Base-by-base conservation (phyloP, 2,113 vertebrate species). In the Mesitornis unicolor region DNA sequence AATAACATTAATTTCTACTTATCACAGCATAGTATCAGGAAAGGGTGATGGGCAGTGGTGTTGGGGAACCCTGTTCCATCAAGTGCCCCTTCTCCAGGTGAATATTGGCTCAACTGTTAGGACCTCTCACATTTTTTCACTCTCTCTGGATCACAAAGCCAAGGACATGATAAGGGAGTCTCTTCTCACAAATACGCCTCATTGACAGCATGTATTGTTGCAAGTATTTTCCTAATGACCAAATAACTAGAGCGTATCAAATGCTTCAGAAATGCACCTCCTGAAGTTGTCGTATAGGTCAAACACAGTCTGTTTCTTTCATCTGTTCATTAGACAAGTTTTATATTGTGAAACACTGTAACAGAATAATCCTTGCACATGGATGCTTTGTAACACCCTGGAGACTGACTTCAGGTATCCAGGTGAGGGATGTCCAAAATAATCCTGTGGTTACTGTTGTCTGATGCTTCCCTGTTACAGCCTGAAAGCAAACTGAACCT, bases 231-330 rank as follows among this genome's bases (percentile, higher is more conserved):
- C 61, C 36, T 54, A 89, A 65, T 83, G 63, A 48, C 24, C 29
- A 75, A 86, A 77, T 84, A 96, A 95, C 90, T 96, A 85, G 84
- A 96, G 87, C 87, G 2, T 84, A 69, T 83, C 12, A 70, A 94
- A 89, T 77, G 33, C 80, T 80, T 91, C 91, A 89, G 81, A 94
- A 81, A 95, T 3, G 9, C 54, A 84, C 74, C 54, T 80, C 71
- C 51, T 7, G 11, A 94, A 87, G 57, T 71, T 82, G 87, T 65
- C 69, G 83, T 80, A 47, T 93, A 94, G 89, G 77, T 93, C 87
- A 97, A 81, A 79, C 54, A 65, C 60, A 61, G 64, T 68, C 87
- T 86, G 81, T 92, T 89, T 50, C 57, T 79, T 95, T 91, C 73
- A 60, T 90, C 69, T 85, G 84, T 54, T 94, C 90, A 87, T 80